These are phyloP conservation scores for Melanocharis versteri DNA, from an alignment of 2,113 vertebrate species.

Conservation along the genomic window DNA sequence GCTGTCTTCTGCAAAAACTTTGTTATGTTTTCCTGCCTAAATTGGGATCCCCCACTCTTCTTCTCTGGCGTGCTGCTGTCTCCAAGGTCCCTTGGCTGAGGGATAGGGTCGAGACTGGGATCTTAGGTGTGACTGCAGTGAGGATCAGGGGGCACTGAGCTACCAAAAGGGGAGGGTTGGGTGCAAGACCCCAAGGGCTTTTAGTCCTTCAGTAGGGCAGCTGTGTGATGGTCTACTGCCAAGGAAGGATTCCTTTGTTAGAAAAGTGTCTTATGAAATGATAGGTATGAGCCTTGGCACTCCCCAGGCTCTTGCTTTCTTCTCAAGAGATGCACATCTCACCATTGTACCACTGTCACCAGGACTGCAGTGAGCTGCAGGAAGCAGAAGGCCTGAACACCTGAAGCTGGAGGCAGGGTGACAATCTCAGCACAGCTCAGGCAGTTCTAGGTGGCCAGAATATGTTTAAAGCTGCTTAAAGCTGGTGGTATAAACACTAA, in stretches of 20 bases:
- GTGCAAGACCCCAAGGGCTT: neutral
- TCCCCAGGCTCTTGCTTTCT: neutral
- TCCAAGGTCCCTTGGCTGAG: neutral
- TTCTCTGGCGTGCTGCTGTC: neutral
- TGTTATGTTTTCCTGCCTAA: neutral
- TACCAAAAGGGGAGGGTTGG: neutral
- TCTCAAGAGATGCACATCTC: neutral
- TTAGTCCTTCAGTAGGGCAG: neutral
- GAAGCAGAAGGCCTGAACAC: neutral
- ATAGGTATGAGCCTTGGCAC: neutral
- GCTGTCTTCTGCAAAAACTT: neutral
- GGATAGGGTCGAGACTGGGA: neutral
- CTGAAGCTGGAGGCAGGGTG: neutral
- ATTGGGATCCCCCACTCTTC: neutral
- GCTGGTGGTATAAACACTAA: neutral
- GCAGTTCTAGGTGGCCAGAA: neutral
- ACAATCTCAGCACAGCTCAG: neutral
- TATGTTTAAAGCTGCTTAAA: neutral
- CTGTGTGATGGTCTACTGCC: neutral
- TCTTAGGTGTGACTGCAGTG: neutral
- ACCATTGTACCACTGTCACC: fast-evolving
- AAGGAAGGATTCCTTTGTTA: neutral
- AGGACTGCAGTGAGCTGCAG: neutral
- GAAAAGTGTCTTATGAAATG: too few species aligned
- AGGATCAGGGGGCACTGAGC: neutral